Evolutionary conservation across 2,113 vertebrate genomes (phyloP).

Genomic region (Onychostoma macrolepis): DNA sequence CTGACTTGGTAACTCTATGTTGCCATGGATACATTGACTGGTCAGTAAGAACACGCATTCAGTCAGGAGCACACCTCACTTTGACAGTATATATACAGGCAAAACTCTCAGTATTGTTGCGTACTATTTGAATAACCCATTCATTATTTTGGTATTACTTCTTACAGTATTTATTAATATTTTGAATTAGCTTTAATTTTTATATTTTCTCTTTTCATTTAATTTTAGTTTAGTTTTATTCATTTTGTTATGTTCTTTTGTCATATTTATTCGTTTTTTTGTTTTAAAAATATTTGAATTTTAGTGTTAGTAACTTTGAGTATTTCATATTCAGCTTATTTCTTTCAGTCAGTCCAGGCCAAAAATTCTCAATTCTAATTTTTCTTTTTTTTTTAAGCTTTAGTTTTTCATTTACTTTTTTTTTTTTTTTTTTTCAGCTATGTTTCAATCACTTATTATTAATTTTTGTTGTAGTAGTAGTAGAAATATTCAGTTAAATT

Average conservation of each 20-base stretch:
- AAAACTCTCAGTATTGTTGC: background rate
- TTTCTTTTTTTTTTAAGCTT: too few species aligned
- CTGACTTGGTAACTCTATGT: constrained; percentile 40
- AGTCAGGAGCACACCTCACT: constrained; percentile 1
- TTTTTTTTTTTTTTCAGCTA: too few species aligned
- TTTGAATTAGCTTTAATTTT: background rate
- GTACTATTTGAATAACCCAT: background rate
- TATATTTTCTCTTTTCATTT: background rate
- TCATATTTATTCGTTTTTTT: background rate
- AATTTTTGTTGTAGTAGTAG: too few species aligned
- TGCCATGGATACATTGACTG: constrained; percentile 56
- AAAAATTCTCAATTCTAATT: too few species aligned
- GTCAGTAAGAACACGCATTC: constrained; percentile 19
- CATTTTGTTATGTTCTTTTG: background rate
- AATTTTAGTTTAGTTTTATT: background rate
- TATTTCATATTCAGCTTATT: too few species aligned
- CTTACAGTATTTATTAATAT: background rate
- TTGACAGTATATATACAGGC: constrained; percentile 27
- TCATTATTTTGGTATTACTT: background rate
- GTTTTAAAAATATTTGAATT: background rate
- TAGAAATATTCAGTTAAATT: too few species aligned
- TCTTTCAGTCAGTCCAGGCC: too few species aligned
- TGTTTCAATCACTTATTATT: too few species aligned
- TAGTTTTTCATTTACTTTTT: too few species aligned
- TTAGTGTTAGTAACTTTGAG: too few species aligned